Evolutionary conservation across 2,888 invertebrate species (phyloP).

Genomic region (Nemotelus pantherinus): DNA sequence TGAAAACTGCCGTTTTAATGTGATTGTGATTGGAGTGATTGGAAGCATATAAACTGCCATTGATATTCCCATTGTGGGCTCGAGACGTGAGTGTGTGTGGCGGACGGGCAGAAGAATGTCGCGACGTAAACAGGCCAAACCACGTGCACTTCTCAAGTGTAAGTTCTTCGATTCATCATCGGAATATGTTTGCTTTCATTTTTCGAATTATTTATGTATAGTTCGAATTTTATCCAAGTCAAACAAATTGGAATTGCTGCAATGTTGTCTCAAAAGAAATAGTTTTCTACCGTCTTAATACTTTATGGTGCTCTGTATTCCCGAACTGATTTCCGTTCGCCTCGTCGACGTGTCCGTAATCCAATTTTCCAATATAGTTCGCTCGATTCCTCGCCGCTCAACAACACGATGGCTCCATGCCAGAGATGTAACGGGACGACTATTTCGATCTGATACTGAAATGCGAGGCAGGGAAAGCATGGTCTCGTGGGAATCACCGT

Average conservation of each 20-base stretch:
- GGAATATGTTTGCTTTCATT: background rate
- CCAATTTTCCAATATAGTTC: slow-evolving; percentile 50
- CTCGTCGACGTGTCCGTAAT: slow-evolving; percentile 41
- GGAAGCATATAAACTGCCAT: background rate
- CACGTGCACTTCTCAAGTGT: slow-evolving; percentile 68
- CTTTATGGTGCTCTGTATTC: too few species aligned
- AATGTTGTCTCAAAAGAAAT: too few species aligned
- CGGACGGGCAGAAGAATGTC: slow-evolving; percentile 66
- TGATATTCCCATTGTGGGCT: background rate
- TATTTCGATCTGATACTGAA: slow-evolving; percentile 17
- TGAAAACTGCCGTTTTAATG: slow-evolving; percentile 22
- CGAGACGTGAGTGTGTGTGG: background rate
- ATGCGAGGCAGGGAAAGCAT: slow-evolving; percentile 33
- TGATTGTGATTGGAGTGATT: slow-evolving; percentile 15
- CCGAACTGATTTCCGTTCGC: background rate
- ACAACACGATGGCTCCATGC: slow-evolving; percentile 31
- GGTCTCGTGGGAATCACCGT: slow-evolving; percentile 63
- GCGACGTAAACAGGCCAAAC: slow-evolving; percentile 77
- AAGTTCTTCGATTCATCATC: background rate
- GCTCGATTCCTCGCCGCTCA: slow-evolving; percentile 37
- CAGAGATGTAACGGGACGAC: slow-evolving; percentile 33
- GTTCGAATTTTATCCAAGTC: too few species aligned
- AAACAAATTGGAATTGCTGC: too few species aligned
- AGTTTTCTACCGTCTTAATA: too few species aligned
- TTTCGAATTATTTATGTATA: background rate